These are phyloP conservation scores for Istiophorus platypterus DNA, from an alignment of 2,113 vertebrate species.

Conservation along the genomic window DNA sequence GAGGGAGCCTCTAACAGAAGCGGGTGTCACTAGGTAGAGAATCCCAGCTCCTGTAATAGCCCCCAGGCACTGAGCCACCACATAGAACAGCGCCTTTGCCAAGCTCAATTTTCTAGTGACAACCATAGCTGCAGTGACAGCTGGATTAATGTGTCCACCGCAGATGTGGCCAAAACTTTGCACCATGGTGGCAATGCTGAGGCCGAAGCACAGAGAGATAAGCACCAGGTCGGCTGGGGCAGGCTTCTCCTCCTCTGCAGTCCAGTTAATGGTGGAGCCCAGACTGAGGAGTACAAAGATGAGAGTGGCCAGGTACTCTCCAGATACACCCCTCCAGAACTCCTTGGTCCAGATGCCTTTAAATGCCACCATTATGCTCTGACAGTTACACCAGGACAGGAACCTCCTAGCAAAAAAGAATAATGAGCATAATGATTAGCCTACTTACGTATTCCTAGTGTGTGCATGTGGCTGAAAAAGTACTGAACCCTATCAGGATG, in stretches of 20 bases:
- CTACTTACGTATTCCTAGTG: slow-evolving; percentile 72
- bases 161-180: slow-evolving; percentile 98
- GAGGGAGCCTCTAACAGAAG: slow-evolving; percentile 85
- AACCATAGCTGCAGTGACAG: slow-evolving; percentile 93
- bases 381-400: slow-evolving; percentile 85
- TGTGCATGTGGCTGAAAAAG: slow-evolving; percentile 61
- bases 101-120: slow-evolving; percentile 94
- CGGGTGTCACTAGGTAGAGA: slow-evolving; percentile 92
- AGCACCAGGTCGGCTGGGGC: slow-evolving; percentile 90
- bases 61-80: slow-evolving; percentile 93
- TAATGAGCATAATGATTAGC: slow-evolving; percentile 74
- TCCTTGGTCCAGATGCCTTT: slow-evolving; percentile 96
- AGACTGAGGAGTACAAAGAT: slow-evolving; percentile 95
- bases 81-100: slow-evolving; percentile 93
- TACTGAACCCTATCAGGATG: slow-evolving; percentile 68
- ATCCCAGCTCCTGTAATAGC: slow-evolving; percentile 91
- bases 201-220: slow-evolving; percentile 96
- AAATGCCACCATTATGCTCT: slow-evolving; percentile 92
- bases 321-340: slow-evolving; percentile 95
- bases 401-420: slow-evolving; percentile 88
- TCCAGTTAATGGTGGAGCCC: slow-evolving; percentile 96
- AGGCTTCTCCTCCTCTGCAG: slow-evolving; percentile 84
- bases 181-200: slow-evolving; percentile 97
- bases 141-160: slow-evolving; percentile 96
- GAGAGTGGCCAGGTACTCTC: slow-evolving; percentile 93